Evolutionary conservation across 1,140 invertebrate species (phyloP).

Genomic region (Spodoptera litura): DNA sequence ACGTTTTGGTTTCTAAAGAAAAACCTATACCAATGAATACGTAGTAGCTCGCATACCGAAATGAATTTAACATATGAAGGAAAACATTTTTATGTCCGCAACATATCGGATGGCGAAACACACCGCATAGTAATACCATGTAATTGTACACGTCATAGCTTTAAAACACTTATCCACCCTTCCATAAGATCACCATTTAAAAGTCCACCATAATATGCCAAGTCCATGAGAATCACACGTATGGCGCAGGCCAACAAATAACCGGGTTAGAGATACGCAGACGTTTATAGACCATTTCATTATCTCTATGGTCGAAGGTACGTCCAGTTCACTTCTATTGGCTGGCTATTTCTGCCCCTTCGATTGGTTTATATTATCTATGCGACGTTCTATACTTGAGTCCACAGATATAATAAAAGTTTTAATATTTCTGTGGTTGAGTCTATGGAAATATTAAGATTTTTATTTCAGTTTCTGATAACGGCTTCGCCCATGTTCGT

Average conservation of each 20-base stretch:
- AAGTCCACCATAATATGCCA: not conserved
- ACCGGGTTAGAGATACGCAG: not conserved
- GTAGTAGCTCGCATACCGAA: too few species aligned
- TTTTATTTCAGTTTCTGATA: too few species aligned
- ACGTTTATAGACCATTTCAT: slow-evolving; percentile 14
- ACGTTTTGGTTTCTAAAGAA: too few species aligned
- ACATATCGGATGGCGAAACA: too few species aligned
- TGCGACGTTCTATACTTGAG: not conserved
- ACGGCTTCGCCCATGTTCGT: too few species aligned
- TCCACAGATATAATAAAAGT: not conserved
- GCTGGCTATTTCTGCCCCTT: slow-evolving; percentile 11
- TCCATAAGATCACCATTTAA: not conserved
- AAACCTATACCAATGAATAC: too few species aligned
- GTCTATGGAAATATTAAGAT: too few species aligned
- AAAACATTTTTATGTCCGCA: too few species aligned
- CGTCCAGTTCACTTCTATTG: not conserved
- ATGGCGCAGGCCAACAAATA: not conserved
- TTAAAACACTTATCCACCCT: too few species aligned
- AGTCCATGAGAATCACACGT: not conserved
- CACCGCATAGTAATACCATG: too few species aligned
- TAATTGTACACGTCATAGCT: too few species aligned
- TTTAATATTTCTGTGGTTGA: slow-evolving; percentile 3
- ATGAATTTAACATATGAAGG: too few species aligned
- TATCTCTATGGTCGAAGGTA: slow-evolving; percentile 18
- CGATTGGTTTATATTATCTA: slow-evolving; percentile 17